Evolutionary conservation across 2,888 invertebrate genomes (phyloP).

Genomic region (Megastigmus dorsalis): DNA sequence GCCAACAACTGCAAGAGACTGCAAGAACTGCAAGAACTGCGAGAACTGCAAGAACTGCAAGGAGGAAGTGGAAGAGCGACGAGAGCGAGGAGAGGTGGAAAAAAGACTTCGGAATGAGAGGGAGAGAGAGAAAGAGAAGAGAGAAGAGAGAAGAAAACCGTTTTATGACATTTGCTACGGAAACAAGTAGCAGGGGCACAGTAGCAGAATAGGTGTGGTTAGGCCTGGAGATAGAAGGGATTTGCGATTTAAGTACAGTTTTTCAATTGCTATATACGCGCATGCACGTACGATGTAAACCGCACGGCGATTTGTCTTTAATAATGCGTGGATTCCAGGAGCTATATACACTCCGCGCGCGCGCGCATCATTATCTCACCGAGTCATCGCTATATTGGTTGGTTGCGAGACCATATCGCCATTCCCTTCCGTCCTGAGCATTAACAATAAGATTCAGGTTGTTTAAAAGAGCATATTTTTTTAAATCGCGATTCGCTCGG

Average conservation of each 20-base stretch:
- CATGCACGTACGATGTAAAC: slow-evolving; percentile 5
- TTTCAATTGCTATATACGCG: slow-evolving; percentile 18
- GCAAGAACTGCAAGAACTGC: neutral
- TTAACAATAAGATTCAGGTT: no score
- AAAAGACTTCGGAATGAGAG: neutral
- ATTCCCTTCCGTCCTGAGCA: no score
- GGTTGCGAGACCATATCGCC: no score
- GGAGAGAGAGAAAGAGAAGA: neutral
- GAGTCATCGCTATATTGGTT: no score
- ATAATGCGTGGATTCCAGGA: slow-evolving; percentile 8
- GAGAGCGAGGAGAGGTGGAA: neutral
- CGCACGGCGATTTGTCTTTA: slow-evolving; percentile 24
- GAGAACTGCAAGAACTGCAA: neutral
- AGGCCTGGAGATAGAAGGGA: slow-evolving; percentile 4
- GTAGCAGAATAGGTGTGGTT: slow-evolving; percentile 28
- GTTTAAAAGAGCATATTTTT: no score
- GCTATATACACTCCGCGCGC: no score
- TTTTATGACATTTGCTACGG: slow-evolving; percentile 33
- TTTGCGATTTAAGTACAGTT: slow-evolving; percentile 22
- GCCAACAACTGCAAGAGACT: slow-evolving; percentile 5
- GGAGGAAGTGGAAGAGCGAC: neutral
- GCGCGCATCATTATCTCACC: no score
- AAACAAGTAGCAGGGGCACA: slow-evolving; percentile 19
- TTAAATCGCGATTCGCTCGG: no score
- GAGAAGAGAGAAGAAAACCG: slow-evolving; percentile 7